These are phyloP conservation scores for Channallabes apus DNA, from an alignment of 2,797 vertebrate species.

Conservation along the genomic window DNA sequence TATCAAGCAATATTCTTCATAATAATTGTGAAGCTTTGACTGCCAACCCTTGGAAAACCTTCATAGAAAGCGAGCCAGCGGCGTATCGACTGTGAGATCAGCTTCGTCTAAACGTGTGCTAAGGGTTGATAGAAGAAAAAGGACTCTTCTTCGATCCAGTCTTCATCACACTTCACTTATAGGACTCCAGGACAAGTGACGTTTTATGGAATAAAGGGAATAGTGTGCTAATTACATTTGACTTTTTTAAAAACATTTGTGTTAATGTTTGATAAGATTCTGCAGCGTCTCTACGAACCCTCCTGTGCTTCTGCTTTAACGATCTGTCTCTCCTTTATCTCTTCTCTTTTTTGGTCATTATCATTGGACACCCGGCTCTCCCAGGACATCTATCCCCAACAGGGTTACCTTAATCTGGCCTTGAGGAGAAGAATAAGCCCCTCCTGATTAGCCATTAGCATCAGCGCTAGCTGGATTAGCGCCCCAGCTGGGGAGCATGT, in stretches of 20 bases:
- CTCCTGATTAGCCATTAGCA: conserved; percentile 77
- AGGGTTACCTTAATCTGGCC: conserved; percentile 60
- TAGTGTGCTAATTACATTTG: background rate
- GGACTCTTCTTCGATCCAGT: background rate
- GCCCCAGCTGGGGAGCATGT: conserved; percentile 69
- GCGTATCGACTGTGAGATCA: too few species aligned
- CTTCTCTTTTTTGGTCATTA: conserved; percentile 62
- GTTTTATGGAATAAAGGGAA: background rate
- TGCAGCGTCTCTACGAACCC: background rate
- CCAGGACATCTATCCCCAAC: conserved; percentile 71
- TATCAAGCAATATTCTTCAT: background rate
- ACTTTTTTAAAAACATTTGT: background rate
- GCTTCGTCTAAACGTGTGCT: too few species aligned
- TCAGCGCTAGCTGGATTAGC: conserved; percentile 61
- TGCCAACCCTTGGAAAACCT: too few species aligned
- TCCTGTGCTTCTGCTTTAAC: conserved; percentile 46
- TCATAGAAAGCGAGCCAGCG: too few species aligned
- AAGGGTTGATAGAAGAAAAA: too few species aligned
- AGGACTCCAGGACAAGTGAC: background rate
- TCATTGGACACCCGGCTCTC: conserved; percentile 59
- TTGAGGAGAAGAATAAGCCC: conserved; percentile 71
- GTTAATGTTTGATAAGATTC: background rate
- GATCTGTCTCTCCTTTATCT: conserved; percentile 62
- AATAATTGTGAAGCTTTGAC: too few species aligned
- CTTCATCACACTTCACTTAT: background rate